Evolutionary conservation across 2,888 invertebrate genomes (phyloP).

Genomic region (Itoplectis maculator): DNA sequence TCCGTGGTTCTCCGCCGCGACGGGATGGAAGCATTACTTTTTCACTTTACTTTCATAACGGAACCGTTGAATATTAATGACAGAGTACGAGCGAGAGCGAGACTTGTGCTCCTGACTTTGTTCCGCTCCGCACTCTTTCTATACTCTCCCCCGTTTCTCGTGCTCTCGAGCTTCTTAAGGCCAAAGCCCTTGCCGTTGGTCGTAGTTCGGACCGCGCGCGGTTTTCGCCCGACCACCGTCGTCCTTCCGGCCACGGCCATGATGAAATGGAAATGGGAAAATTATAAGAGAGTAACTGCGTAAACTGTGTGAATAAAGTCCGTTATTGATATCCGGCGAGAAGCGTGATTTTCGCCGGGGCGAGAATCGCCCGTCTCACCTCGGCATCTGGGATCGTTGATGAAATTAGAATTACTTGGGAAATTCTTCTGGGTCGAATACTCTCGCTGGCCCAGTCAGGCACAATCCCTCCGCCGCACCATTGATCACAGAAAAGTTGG

Average conservation of each 20-base stretch:
- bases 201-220: slow-evolving; percentile 9
- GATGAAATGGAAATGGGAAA: slow-evolving; percentile 81
- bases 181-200: not conserved
- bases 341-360: slow-evolving; percentile 43
- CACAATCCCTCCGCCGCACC: slow-evolving; percentile 53
- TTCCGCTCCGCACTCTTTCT: slow-evolving; percentile 45
- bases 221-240: slow-evolving; percentile 45
- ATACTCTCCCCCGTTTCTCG: slow-evolving; percentile 25
- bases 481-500: slow-evolving; percentile 66
- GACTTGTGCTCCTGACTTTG: slow-evolving; percentile 51
- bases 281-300: slow-evolving; percentile 82
- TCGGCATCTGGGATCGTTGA: slow-evolving; percentile 57
- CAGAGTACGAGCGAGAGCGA: slow-evolving; percentile 72
- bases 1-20: slow-evolving; percentile 37
- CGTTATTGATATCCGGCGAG: slow-evolving; percentile 77
- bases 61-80: slow-evolving; percentile 84
- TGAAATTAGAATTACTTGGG: slow-evolving; percentile 68
- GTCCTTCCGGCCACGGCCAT: slow-evolving; percentile 62
- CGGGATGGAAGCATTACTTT: slow-evolving; percentile 79
- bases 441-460: slow-evolving; percentile 14
- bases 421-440: slow-evolving; percentile 48
- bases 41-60: slow-evolving; percentile 84
- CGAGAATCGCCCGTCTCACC: slow-evolving; percentile 17
- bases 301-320: slow-evolving; percentile 80
- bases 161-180: slow-evolving; percentile 75